phyloP scores from a whole-genome alignment of 2,797 vertebrate genomes.

The Bovichtus variegatus region DNA sequence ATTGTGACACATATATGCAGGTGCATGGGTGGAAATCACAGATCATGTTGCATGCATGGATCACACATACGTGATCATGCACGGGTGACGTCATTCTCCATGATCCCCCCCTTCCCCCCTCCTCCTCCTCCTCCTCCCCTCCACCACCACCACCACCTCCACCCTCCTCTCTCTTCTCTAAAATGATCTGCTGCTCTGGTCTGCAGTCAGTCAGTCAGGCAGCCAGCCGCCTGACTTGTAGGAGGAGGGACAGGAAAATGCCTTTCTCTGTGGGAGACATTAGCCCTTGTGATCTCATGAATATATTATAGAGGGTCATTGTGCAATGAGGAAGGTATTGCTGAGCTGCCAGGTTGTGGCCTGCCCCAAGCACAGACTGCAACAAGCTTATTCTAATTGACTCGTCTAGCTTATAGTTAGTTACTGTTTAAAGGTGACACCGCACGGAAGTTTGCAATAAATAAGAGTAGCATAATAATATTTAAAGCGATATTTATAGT shows the following conservation, averaged over 20 bases:
- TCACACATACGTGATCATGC: slow-evolving; percentile 38
- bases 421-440: background rate
- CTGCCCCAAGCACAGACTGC: slow-evolving; percentile 43
- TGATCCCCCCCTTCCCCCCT: background rate
- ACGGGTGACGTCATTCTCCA: slow-evolving; percentile 58
- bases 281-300: slow-evolving; percentile 86
- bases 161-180: background rate
- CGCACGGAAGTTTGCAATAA: slow-evolving; percentile 1
- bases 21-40: slow-evolving; percentile 33
- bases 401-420: background rate
- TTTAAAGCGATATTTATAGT: background rate
- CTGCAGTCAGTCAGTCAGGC: slow-evolving; percentile 61
- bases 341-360: slow-evolving; percentile 65
- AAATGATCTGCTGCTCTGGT: slow-evolving; percentile 66
- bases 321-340: slow-evolving; percentile 83
- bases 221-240: slow-evolving; percentile 41
- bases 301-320: slow-evolving; percentile 86
- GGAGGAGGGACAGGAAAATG: slow-evolving; percentile 74
- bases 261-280: slow-evolving; percentile 81
- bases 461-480: background rate
- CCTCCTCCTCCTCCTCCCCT: too few relatives aligned
- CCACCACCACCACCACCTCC: background rate
- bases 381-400: slow-evolving; percentile 15
- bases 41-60: slow-evolving; percentile 30
- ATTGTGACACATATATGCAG: slow-evolving; percentile 22